Evolutionary conservation across 2,113 vertebrate genomes (phyloP), one percentile per base, ranked within the genome.

Genomic region (Lycaon pictus): DNA sequence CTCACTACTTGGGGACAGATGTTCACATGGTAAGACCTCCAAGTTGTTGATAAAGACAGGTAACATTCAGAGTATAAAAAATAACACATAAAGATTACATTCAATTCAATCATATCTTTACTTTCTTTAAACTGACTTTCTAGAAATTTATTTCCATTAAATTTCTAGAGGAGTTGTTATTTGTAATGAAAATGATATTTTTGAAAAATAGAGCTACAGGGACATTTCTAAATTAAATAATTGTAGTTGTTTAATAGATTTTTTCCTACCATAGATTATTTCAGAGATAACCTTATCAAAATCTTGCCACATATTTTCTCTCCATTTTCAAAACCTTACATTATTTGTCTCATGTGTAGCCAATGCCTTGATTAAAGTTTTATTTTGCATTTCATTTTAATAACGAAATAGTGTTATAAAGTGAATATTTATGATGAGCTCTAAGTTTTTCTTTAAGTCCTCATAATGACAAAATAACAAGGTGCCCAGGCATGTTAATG

Each of bases 101-200:
- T 16, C 3, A 90, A 85, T 55, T 67, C 37, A 8, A 55, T 71
- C 79, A 11, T 65, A 48, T 23, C 43, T 79, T 95, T 3, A 90
- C 9, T 86, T 95, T 96, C 37, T 88, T 63, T 96, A 48, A 94
- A 48, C 1, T 92, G 83, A 53, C 15, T 93, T 63, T 23, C 11
- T 37, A 55, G 63, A 96, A 91, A 97, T 77, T 83, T 83, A 13
- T 35, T 16, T 67, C 90, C 32, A 83, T 58, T 87, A 87, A 83
- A 88, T 87, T 69, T 90, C n/a, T 58, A 95, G 9, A n/a, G 5
- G 23, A 85, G 13, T 77, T 77, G 11, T 11, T 89, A 76, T 71
- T 90, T 88, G 19, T 5, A 56, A 83, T 90, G 25, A 82, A 88
- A 97, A 96, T 22, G 13, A 0, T 8, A 80, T 72, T 85, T 96